phyloP scores from a whole-genome alignment of 2,113 vertebrate species.

The Pimephales promelas region DNA sequence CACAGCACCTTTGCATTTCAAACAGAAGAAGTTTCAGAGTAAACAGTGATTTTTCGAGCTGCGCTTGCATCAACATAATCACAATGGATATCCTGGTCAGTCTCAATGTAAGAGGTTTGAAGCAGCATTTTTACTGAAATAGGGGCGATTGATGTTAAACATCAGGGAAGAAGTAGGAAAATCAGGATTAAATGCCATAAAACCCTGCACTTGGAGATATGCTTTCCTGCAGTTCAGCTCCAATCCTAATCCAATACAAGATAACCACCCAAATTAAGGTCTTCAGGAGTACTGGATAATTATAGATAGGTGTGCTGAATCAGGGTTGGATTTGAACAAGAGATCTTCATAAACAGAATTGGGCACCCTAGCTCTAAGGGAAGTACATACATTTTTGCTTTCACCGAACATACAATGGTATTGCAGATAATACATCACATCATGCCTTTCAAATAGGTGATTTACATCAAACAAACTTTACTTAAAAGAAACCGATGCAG shows the following conservation, averaged over 20 bases:
- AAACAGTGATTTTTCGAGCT: conserved; percentile 50
- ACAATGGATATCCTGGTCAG: conserved; percentile 29
- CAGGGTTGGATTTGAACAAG: too few species aligned
- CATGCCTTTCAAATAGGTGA: neutral
- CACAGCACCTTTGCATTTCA: conserved; percentile 31
- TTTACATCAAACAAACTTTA: neutral
- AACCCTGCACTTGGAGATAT: too few species aligned
- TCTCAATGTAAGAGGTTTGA: conserved; percentile 26
- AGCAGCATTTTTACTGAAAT: conserved; percentile 34
- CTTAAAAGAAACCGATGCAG: neutral
- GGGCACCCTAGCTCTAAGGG: too few species aligned
- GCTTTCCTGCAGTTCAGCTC: too few species aligned
- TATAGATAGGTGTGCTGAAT: too few species aligned
- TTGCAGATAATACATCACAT: neutral
- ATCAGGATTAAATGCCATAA: neutral
- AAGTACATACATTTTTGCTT: too few species aligned
- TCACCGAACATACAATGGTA: neutral
- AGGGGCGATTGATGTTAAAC: conserved; percentile 15
- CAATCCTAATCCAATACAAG: too few species aligned
- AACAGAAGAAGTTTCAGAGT: conserved; percentile 40
- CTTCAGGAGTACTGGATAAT: too few species aligned
- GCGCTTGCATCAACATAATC: conserved; percentile 42
- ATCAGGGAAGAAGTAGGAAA: conserved; percentile 32
- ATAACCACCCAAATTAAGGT: too few species aligned
- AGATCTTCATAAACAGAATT: too few species aligned